These are phyloP conservation scores for Spisula subtruncata DNA, from an alignment of 2,888 invertebrate species.

Conservation along the genomic window DNA sequence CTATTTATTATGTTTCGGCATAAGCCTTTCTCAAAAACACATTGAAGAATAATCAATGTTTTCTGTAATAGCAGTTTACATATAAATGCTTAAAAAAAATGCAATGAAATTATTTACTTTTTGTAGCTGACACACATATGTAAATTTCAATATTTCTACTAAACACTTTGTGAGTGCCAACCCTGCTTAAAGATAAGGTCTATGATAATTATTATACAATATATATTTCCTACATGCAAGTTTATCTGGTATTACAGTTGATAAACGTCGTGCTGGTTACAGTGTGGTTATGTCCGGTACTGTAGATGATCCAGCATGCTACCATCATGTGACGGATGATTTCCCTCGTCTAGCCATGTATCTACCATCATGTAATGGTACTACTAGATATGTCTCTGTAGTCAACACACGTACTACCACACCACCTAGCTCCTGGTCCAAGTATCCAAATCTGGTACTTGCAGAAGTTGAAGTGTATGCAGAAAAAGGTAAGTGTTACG, in stretches of 20 bases:
- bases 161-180: too few relatives aligned
- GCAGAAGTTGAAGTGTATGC: conserved; percentile 54
- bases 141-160: too few relatives aligned
- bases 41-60: too few relatives aligned
- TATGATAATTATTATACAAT: too few relatives aligned
- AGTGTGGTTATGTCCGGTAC: conserved; percentile 45
- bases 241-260: not conserved
- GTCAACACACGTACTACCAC: conserved; percentile 39
- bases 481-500: conserved; percentile 46
- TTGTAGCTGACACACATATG: too few relatives aligned
- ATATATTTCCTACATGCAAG: too few relatives aligned
- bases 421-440: conserved; percentile 32
- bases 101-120: too few relatives aligned
- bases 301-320: not conserved
- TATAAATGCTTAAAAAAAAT: too few relatives aligned
- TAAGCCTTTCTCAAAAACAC: too few relatives aligned
- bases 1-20: too few relatives aligned
- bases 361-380: conserved; percentile 45
- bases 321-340: not conserved
- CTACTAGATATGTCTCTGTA: conserved; percentile 47
- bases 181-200: too few relatives aligned
- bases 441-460: conserved; percentile 55
- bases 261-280: conserved; percentile 52
- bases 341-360: not conserved
- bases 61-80: too few relatives aligned